Evolutionary conservation across 2,888 invertebrate species (phyloP).

Genomic region (Tenthredo scrophulariae): DNA sequence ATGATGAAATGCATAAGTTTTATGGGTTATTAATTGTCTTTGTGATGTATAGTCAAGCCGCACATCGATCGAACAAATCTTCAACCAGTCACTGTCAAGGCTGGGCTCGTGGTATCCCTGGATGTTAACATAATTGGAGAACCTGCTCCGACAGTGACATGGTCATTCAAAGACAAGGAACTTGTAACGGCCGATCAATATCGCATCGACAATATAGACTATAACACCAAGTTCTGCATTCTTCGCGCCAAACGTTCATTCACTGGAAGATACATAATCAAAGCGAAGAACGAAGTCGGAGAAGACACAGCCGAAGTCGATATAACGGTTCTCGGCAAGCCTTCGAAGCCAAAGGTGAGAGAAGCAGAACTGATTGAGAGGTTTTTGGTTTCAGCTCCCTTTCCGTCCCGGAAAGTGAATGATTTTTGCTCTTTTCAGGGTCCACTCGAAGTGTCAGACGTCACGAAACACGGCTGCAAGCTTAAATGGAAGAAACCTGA

Average conservation of each 20-base stretch:
- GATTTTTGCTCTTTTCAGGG: constrained; percentile 79
- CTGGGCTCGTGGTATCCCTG: constrained; percentile 91
- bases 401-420: neutral
- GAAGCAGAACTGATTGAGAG: neutral
- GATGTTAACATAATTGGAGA: constrained; percentile 96
- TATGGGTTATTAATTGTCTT: constrained; percentile 27
- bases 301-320: constrained; percentile 95
- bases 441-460: constrained; percentile 92
- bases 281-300: constrained; percentile 95
- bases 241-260: constrained; percentile 90
- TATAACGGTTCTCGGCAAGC: constrained; percentile 91
- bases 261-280: constrained; percentile 93
- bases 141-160: constrained; percentile 94
- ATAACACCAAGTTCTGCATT: constrained; percentile 94
- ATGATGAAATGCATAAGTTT: neutral
- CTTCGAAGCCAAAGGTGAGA: constrained; percentile 84
- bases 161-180: constrained; percentile 89
- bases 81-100: constrained; percentile 91
- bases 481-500: constrained; percentile 96
- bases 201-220: constrained; percentile 91
- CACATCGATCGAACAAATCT: constrained; percentile 95
- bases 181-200: constrained; percentile 82
- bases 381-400: neutral
- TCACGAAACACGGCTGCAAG: constrained; percentile 95
- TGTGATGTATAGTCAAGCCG: constrained; percentile 88